Conservation (phyloP, 2,113 vertebrate species). For the Tragulus kanchil region DNA sequence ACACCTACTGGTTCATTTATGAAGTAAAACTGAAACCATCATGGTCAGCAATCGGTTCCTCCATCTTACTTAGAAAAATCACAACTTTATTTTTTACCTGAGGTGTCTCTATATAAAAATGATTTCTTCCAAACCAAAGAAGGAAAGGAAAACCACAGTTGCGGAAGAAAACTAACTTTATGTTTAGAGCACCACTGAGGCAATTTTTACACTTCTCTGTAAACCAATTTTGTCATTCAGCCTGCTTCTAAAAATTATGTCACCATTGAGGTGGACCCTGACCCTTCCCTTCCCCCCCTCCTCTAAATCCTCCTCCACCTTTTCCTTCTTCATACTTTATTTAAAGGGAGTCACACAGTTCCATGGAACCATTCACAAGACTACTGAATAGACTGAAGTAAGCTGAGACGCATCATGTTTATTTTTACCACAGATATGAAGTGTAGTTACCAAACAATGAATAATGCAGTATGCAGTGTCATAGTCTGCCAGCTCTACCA, state of each 20-base stretch:
- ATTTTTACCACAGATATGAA: conserved; percentile 70
- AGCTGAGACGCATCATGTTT: conserved; percentile 64
- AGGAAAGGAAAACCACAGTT: background rate
- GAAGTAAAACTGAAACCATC: conserved; percentile 64
- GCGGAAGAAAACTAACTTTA: background rate
- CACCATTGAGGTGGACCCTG: rapidly evolving
- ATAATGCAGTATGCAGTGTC: conserved; percentile 62
- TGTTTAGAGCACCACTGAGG: background rate
- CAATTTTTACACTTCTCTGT: background rate
- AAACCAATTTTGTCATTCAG: background rate
- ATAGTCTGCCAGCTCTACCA: conserved; percentile 43
- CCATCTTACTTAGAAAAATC: conserved; percentile 48
- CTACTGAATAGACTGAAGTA: background rate
- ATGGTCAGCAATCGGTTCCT: conserved; percentile 61
- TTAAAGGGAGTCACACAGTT: conserved; percentile 28
- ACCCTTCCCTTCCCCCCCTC: no score
- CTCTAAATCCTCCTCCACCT: background rate
- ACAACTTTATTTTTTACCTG: background rate
- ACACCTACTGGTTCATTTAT: conserved; percentile 57
- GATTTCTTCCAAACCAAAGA: background rate
- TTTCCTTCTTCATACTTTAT: background rate
- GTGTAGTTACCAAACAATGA: conserved; percentile 68
- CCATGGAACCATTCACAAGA: conserved; percentile 49
- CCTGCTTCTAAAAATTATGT: background rate
- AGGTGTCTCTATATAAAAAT: background rate